These are phyloP conservation scores for Calliopum simillimum DNA, from an alignment of 2,888 invertebrate genomes.

Conservation along the genomic window DNA sequence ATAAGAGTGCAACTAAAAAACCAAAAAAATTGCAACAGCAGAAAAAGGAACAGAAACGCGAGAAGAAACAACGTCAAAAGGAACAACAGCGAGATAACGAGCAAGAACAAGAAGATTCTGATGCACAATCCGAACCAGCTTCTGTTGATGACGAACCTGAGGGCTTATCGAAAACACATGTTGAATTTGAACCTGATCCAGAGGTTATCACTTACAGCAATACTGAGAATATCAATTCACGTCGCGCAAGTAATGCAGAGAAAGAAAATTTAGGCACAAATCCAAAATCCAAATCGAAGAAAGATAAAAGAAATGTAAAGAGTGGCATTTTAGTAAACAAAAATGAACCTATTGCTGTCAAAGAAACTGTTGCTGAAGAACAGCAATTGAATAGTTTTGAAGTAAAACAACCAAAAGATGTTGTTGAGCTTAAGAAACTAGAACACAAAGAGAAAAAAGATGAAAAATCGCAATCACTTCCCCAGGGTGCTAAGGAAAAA, in stretches of 20 bases:
- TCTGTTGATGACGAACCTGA: conserved; percentile 57
- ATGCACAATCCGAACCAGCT: conserved; percentile 59
- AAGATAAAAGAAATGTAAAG: conserved; percentile 55
- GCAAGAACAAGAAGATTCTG: conserved; percentile 59
- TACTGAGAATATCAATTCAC: conserved; percentile 40
- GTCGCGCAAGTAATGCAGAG: conserved; percentile 56
- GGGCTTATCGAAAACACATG: conserved; percentile 60
- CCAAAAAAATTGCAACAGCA: conserved; percentile 55
- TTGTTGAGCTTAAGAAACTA: conserved; percentile 66
- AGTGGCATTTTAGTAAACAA: conserved; percentile 65
- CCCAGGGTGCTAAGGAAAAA: conserved; percentile 46
- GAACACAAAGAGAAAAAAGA: conserved; percentile 56
- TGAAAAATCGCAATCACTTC: conserved; percentile 46
- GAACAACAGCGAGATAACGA: conserved; percentile 57
- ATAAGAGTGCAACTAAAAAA: conserved; percentile 56
- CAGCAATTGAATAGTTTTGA: conserved; percentile 79
- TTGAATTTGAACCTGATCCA: conserved; percentile 64
- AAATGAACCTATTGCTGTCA: conserved; percentile 56
- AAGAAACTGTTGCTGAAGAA: conserved; percentile 54
- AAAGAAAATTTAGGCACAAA: conserved; percentile 51
- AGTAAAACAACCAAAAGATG: conserved; percentile 85
- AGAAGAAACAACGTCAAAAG: conserved; percentile 60
- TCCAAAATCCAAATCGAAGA: conserved; percentile 52
- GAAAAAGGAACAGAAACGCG: conserved; percentile 62
- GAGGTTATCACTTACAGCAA: conserved; percentile 56